Evolutionary conservation across 2,113 vertebrate species (phyloP).

Genomic region (Orycteropus afer): DNA sequence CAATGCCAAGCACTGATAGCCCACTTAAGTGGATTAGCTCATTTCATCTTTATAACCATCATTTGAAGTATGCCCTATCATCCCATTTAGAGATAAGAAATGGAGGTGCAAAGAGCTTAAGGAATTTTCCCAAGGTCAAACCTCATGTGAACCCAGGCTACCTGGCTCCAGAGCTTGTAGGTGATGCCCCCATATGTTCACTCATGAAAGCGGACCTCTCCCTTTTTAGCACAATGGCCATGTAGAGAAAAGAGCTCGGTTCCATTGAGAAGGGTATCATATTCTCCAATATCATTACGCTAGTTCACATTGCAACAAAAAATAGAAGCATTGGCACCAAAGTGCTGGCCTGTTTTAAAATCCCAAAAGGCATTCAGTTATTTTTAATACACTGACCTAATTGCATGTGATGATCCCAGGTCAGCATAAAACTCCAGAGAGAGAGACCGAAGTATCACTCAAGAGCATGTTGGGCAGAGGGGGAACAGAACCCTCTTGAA

Average conservation of each 20-base stretch:
- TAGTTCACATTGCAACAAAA: neutral
- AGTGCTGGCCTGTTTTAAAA: conserved; percentile 73
- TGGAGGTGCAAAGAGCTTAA: neutral
- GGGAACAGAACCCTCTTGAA: conserved; percentile 46
- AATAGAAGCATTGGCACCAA: conserved; percentile 68
- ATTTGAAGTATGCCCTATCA: neutral
- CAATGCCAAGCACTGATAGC: neutral
- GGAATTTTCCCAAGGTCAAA: neutral
- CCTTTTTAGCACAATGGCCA: neutral
- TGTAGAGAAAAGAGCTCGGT: neutral
- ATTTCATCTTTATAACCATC: neutral
- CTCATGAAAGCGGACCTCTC: neutral
- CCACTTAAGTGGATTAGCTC: neutral
- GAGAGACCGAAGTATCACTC: conserved; percentile 47
- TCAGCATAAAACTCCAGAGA: conserved; percentile 70
- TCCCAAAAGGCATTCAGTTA: conserved; percentile 77
- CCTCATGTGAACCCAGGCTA: accelerated
- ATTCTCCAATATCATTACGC: neutral
- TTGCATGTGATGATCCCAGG: conserved; percentile 75
- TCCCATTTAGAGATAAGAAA: neutral
- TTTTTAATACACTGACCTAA: conserved; percentile 85
- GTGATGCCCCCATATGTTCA: accelerated
- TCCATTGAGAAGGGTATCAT: neutral
- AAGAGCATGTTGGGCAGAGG: conserved; percentile 4
- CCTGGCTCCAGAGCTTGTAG: neutral